phyloP scores from a whole-genome alignment of 2,113 vertebrate species.

The Oncorhynchus gorbuscha region DNA sequence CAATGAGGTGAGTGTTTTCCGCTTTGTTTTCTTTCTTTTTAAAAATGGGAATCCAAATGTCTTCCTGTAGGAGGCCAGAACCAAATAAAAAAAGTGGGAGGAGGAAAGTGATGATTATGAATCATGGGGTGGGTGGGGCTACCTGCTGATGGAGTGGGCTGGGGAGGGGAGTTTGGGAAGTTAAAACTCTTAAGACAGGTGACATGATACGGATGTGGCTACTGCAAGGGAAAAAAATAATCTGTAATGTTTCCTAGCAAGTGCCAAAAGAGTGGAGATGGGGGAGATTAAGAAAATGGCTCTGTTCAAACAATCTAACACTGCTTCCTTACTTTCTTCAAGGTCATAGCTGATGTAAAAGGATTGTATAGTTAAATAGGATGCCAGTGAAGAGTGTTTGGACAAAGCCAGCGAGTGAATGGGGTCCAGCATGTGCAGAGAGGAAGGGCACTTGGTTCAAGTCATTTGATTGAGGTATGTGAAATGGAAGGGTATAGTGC shows the following conservation, averaged over 20 bases:
- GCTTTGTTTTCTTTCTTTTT: conserved; percentile 60
- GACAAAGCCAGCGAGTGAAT: conserved; percentile 39
- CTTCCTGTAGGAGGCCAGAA: conserved; percentile 73
- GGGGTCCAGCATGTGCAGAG: conserved; percentile 2
- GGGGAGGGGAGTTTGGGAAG: conserved; percentile 14
- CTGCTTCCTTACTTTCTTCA: conserved; percentile 18
- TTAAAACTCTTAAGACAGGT: conserved; percentile 11
- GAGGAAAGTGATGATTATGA: not conserved
- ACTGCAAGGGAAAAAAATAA: conserved; percentile 25
- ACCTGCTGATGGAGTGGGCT: not conserved
- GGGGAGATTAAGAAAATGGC: not conserved
- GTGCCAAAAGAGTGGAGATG: conserved; percentile 17
- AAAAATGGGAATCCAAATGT: conserved; percentile 83
- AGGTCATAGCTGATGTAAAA: conserved; percentile 53
- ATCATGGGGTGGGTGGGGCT: conserved; percentile 12
- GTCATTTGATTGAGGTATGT: conserved; percentile 49
- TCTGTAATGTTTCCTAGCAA: conserved; percentile 24
- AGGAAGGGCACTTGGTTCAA: conserved; percentile 47
- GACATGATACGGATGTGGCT: conserved; percentile 17
- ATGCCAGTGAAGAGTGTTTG: conserved; percentile 49
- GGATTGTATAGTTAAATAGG: conserved; percentile 61
- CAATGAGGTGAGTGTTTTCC: conserved; percentile 50
- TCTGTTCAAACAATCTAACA: conserved; percentile 36
- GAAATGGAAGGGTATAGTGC: conserved; percentile 33
- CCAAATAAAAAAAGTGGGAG: conserved; percentile 70